Evolutionary conservation across 64 coral and sea anemone species (phyloP).

Genomic region (Astreopora myriophthalma): DNA sequence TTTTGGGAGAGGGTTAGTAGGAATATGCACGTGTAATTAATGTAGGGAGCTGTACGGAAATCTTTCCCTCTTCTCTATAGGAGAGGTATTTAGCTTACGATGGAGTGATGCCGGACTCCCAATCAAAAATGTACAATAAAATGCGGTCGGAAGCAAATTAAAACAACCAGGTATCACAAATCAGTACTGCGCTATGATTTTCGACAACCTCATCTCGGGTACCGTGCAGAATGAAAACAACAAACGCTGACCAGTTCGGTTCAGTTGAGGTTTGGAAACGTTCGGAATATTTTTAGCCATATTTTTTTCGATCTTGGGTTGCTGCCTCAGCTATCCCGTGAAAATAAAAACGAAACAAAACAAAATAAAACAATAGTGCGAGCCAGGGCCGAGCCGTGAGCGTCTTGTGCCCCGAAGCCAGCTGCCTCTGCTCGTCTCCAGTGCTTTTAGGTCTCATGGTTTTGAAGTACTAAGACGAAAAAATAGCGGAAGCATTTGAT

Average conservation of each 20-base stretch:
- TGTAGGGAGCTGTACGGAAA: too few relatives aligned
- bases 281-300: background rate
- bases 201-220: background rate
- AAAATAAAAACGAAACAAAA: background rate
- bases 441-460: slow-evolving; percentile 58
- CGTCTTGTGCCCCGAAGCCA: slow-evolving; percentile 25
- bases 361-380: background rate
- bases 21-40: too few relatives aligned
- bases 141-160: too few relatives aligned
- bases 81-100: too few relatives aligned
- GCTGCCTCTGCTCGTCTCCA: slow-evolving; percentile 58
- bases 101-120: too few relatives aligned
- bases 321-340: background rate
- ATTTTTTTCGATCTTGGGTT: slow-evolving; percentile 2
- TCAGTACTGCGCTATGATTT: too few relatives aligned
- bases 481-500: slow-evolving; percentile 24
- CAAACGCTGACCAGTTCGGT: background rate
- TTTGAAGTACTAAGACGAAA: slow-evolving; percentile 37
- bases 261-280: background rate
- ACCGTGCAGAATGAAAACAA: background rate
- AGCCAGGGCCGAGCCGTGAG: slow-evolving; percentile 67
- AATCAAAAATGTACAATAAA: too few relatives aligned
- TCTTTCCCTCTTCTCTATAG: background rate
- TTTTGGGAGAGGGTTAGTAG: too few relatives aligned
- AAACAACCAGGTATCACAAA: too few relatives aligned